phyloP scores from a whole-genome alignment of 2,113 vertebrate species.

The Xiphophorus couchianus region DNA sequence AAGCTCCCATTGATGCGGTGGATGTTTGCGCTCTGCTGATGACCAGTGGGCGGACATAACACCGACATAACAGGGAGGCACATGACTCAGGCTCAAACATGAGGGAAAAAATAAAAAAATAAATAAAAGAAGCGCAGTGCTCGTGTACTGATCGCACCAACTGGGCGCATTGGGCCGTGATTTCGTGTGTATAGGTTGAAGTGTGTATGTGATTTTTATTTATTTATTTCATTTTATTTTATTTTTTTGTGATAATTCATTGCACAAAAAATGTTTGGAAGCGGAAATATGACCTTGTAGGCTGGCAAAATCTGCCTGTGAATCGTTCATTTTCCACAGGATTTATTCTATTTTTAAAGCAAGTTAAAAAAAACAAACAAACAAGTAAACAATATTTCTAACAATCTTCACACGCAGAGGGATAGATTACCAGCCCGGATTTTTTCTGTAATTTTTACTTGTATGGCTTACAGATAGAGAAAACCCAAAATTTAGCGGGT shows the following conservation, averaged over 20 bases:
- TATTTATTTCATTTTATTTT: too few relatives aligned
- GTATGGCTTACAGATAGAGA: too few relatives aligned
- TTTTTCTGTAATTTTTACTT: too few relatives aligned
- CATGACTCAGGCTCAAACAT: conserved; percentile 68
- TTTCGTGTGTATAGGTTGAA: conserved; percentile 29
- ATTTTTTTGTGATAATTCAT: conserved; percentile 8
- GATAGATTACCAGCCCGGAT: too few relatives aligned
- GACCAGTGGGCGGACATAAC: conserved; percentile 60
- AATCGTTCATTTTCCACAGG: background rate
- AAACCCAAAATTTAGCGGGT: too few relatives aligned
- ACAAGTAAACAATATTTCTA: background rate
- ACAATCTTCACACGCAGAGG: too few relatives aligned
- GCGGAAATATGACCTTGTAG: background rate
- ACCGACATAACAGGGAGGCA: conserved; percentile 48
- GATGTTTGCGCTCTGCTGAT: conserved; percentile 51
- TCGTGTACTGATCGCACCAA: conserved; percentile 38
- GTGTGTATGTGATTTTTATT: background rate
- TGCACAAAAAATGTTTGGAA: conserved; percentile 9
- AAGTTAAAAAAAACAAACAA: background rate
- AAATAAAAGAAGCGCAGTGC: conserved; percentile 8
- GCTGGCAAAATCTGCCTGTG: background rate
- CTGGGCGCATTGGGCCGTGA: conserved; percentile 1
- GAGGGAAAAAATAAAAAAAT: conserved; percentile 15
- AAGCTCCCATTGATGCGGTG: conserved; percentile 45
- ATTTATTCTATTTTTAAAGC: background rate